These are phyloP conservation scores for Meriones unguiculatus DNA, from an alignment of 2,113 vertebrate species.

Conservation along the genomic window DNA sequence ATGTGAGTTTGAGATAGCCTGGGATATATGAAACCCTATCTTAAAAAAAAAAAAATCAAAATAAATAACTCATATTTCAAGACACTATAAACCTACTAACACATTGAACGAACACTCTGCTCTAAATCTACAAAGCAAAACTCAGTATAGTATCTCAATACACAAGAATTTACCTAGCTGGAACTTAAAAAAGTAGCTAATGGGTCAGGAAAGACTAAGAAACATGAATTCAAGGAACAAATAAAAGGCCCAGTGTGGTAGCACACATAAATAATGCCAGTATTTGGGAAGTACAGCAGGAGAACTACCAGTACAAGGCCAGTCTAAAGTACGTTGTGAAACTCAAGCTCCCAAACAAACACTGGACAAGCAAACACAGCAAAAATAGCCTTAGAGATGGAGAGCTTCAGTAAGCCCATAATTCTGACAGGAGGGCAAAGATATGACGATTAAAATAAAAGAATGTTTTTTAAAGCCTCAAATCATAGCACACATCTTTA, in stretches of 20 bases:
- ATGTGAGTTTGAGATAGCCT: background rate
- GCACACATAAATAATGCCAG: background rate
- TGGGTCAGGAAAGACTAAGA: background rate
- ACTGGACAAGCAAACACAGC: background rate
- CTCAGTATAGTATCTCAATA: background rate
- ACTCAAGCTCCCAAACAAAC: background rate
- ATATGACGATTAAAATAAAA: background rate
- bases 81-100: constrained; percentile 34
- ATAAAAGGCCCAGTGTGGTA: background rate
- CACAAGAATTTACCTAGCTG: background rate
- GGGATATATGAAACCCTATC: background rate
- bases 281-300: background rate
- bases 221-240: background rate
- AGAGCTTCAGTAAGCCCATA: background rate
- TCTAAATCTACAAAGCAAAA: background rate
- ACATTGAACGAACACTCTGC: constrained; percentile 36
- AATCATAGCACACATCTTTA: background rate
- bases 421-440: background rate
- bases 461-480: background rate
- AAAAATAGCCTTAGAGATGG: background rate
- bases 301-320: background rate
- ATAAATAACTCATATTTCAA: constrained; percentile 26
- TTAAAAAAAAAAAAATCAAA: background rate
- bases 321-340: background rate
- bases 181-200: background rate